phyloP scores from a whole-genome alignment of 92 coral and sea anemone species.

The Parazoanthus atlanticus region DNA sequence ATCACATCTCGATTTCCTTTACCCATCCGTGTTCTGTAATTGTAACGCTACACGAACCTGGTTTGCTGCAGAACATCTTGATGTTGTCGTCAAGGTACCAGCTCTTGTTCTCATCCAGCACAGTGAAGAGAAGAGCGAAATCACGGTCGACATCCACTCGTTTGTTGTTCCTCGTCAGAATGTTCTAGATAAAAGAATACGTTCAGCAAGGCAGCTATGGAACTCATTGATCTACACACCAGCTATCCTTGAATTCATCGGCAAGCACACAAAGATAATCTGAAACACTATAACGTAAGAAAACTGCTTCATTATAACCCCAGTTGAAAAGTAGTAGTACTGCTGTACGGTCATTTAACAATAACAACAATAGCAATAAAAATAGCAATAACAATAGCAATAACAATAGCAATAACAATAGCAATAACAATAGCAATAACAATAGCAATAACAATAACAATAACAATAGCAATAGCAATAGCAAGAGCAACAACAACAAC shows the following conservation, averaged over 20 bases:
- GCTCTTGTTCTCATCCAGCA: constrained; percentile 86
- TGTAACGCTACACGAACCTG: background rate
- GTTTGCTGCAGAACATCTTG: constrained; percentile 18
- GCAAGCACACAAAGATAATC: too few relatives aligned
- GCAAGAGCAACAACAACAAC: background rate
- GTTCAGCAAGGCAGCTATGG: background rate
- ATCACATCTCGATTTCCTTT: too few relatives aligned
- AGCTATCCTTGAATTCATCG: background rate
- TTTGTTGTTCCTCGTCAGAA: constrained; percentile 45
- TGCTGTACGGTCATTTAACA: too few relatives aligned
- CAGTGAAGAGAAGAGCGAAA: constrained; percentile 82
- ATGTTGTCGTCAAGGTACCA: constrained; percentile 64
- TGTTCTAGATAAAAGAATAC: constrained; percentile 36
- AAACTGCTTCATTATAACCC: too few relatives aligned
- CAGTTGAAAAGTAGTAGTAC: too few relatives aligned
- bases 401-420: background rate
- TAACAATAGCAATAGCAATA: background rate
- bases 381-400: background rate
- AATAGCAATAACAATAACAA: background rate
- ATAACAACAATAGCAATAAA: background rate
- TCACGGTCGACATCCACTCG: constrained; percentile 74
- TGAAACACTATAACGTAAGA: too few relatives aligned
- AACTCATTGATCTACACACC: background rate
- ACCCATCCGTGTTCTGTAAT: background rate
- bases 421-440: background rate